Conservation (phyloP, 2,113 vertebrate species). For the Neomonachus schauinslandi region DNA sequence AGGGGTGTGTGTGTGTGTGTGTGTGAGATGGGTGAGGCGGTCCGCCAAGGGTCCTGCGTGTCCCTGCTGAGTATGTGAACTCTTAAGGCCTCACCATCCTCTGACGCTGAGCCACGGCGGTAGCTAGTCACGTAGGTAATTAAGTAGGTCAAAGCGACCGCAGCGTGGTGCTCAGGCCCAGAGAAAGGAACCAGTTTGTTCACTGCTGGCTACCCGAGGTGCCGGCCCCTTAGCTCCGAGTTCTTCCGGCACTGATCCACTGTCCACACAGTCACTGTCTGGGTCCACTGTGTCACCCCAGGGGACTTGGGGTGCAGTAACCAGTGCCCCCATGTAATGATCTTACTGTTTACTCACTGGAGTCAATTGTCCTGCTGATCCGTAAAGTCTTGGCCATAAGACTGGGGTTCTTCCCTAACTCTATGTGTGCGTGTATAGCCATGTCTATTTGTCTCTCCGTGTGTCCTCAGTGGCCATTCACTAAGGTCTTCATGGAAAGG, state of each 20-base stretch:
- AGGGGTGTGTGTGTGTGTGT: fast-evolving
- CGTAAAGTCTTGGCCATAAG: not conserved
- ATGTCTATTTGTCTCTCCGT: too few species aligned
- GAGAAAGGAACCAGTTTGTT: not conserved
- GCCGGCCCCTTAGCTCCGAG: not conserved
- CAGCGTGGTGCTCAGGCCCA: not conserved
- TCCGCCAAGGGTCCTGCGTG: not conserved
- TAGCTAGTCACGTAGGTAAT: not conserved
- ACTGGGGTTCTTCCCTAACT: not conserved
- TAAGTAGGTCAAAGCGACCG: not conserved
- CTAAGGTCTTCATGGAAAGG: not conserved
- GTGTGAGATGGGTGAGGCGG: not conserved
- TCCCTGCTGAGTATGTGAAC: not conserved
- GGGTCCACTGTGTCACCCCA: fast-evolving
- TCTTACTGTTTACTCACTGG: not conserved
- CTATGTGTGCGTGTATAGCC: fast-evolving
- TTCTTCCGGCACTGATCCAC: not conserved
- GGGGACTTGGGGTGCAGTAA: not conserved
- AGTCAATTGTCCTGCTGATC: not conserved
- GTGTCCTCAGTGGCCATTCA: not conserved
- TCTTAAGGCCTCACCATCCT: not conserved
- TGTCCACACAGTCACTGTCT: too few species aligned
- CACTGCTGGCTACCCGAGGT: not conserved
- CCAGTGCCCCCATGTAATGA: fast-evolving
- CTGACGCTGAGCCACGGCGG: not conserved